Percentiles rank a stretch among this genome's conserved stretches.
These are phyloP conservation scores for Drosophila colorata DNA, from an alignment of 2,888 invertebrate genomes.

Conservation along the genomic window DNA sequence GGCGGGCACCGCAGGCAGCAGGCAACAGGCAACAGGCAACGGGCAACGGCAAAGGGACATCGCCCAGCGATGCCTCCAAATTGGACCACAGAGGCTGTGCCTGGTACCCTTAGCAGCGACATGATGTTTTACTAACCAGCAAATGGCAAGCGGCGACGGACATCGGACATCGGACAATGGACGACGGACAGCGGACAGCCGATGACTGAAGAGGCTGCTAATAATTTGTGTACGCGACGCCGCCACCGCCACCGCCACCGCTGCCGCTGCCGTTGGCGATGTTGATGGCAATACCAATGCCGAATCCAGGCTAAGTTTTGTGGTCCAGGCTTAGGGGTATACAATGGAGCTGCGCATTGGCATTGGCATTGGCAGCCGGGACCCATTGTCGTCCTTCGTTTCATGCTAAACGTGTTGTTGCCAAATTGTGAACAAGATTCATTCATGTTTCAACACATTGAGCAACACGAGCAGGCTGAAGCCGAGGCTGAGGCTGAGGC, in stretches of 20 bases:
- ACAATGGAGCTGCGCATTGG: conserved; percentile 28
- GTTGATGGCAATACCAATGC: conserved; percentile 14
- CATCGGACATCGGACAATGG: conserved; percentile 40
- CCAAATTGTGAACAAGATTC: conserved; percentile 84
- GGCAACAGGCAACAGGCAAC: conserved; percentile 8
- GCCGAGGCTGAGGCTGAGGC: background rate
- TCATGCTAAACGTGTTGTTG: conserved; percentile 80
- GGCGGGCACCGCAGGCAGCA: conserved; percentile 54
- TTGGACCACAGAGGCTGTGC: conserved; percentile 82
- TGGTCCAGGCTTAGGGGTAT: conserved; percentile 28
- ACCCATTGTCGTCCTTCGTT: conserved; percentile 70
- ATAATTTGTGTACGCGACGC: conserved; percentile 79
- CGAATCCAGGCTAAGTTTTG: conserved; percentile 33
- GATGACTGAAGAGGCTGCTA: conserved; percentile 64
- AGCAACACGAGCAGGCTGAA: conserved; percentile 60
- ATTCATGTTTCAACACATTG: conserved; percentile 83
- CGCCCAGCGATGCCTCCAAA: conserved; percentile 63
- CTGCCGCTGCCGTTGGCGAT: conserved; percentile 19
- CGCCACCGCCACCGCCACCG: conserved; percentile 62
- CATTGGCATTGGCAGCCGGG: conserved; percentile 47
- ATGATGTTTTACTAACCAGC: conserved; percentile 84
- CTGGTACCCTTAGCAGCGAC: conserved; percentile 76
- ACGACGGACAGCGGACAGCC: conserved; percentile 17
- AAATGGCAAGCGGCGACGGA: conserved; percentile 38
- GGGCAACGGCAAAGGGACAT: conserved; percentile 21